A percentile compares a stretch with the other conserved stretches of the same genome.
Conservation (phyloP, 2,888 invertebrate genomes). For the Lasioglossum calceatum region DNA sequence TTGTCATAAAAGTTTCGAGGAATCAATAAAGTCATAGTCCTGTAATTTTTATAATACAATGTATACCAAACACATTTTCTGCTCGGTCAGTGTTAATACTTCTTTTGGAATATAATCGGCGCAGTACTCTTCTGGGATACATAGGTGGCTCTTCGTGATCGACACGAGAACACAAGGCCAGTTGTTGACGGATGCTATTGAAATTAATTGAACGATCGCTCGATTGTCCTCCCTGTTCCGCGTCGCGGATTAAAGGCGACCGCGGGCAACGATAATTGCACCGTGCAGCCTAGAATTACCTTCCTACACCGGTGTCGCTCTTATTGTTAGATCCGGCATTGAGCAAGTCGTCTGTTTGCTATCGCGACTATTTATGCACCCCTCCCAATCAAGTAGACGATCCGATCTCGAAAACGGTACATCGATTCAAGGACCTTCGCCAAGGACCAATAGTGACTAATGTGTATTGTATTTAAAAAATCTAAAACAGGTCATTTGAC, state of each 20-base stretch:
- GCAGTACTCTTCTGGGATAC: background rate
- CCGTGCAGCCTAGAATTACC: conserved; percentile 60
- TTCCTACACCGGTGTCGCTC: conserved; percentile 67
- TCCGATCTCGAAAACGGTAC: conserved; percentile 33
- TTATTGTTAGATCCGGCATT: conserved; percentile 71
- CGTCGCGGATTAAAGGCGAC: conserved; percentile 46
- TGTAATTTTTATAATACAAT: no score
- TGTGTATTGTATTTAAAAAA: no score
- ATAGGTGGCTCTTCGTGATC: background rate
- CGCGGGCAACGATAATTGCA: conserved; percentile 64
- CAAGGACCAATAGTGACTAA: no score
- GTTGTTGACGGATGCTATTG: conserved; percentile 28
- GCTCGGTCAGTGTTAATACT: no score
- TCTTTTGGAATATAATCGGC: no score
- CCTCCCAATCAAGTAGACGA: conserved; percentile 65
- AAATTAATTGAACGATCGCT: conserved; percentile 44
- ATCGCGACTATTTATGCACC: conserved; percentile 46
- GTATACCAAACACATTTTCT: no score
- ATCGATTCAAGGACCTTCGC: background rate
- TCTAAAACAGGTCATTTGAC: no score
- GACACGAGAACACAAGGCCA: conserved; percentile 20
- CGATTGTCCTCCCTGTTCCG: conserved; percentile 43
- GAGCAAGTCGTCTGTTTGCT: conserved; percentile 63
- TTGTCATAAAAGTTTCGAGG: no score
- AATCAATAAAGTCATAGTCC: no score